Evolutionary conservation across 2,888 invertebrate genomes (phyloP).

Genomic region (Lasioglossum lativentre): DNA sequence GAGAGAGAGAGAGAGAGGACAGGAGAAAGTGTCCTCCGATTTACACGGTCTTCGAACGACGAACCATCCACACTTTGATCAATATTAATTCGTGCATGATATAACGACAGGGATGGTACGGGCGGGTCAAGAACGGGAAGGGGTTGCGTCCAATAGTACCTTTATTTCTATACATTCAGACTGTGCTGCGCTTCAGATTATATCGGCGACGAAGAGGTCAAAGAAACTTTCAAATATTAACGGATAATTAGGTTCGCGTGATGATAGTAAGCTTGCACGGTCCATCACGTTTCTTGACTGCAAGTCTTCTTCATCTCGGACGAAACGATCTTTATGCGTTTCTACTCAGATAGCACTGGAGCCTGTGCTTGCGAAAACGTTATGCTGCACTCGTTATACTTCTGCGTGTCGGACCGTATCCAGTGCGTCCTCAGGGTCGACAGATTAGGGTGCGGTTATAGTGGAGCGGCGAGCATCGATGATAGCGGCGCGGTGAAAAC

Average conservation of each 20-base stretch:
- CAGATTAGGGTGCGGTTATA: too few relatives aligned
- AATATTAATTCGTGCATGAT: background rate
- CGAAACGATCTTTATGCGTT: too few relatives aligned
- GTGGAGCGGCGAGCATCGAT: too few relatives aligned
- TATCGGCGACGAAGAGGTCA: too few relatives aligned
- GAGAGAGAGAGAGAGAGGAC: background rate
- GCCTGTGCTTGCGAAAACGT: constrained; percentile 50
- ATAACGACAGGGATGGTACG: background rate
- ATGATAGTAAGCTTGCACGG: too few relatives aligned
- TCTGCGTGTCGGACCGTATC: constrained; percentile 66
- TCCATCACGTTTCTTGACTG: background rate
- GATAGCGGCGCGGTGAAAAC: too few relatives aligned
- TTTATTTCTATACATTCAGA: constrained; percentile 26
- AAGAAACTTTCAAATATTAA: background rate
- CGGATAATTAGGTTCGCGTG: too few relatives aligned
- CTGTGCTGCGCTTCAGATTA: too few relatives aligned
- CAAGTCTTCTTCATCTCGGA: background rate
- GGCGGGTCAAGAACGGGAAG: background rate
- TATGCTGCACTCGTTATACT: constrained; percentile 57
- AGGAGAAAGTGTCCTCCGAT: background rate
- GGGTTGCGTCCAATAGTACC: background rate
- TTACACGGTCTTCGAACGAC: background rate
- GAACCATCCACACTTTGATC: background rate
- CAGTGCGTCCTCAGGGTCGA: constrained; percentile 64
- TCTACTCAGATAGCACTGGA: background rate